Percentiles rank a stretch among this genome's conserved stretches.
phyloP scores from a whole-genome alignment of 2,888 invertebrate species.

The Leucozona laternaria region DNA sequence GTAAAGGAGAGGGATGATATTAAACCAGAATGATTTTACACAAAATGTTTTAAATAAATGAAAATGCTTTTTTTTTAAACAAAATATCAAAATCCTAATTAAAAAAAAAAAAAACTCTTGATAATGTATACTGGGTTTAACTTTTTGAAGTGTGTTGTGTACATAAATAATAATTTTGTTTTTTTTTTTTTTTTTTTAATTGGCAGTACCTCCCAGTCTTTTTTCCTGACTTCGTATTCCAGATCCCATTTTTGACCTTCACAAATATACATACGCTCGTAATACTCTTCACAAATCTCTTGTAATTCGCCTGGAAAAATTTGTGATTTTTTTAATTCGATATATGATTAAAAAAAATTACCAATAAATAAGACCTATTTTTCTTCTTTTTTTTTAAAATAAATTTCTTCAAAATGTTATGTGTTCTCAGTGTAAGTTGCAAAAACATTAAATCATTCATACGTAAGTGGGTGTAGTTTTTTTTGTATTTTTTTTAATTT shows the following conservation, averaged over 20 bases:
- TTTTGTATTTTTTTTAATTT: constrained; percentile 14
- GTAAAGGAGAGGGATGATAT: constrained; percentile 61
- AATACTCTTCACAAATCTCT: constrained; percentile 97
- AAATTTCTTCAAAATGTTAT: constrained; percentile 74
- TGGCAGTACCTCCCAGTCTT: constrained; percentile 98
- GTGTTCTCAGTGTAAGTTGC: constrained; percentile 75
- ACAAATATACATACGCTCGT: constrained; percentile 98
- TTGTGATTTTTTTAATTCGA: constrained; percentile 71
- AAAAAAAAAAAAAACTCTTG: not conserved
- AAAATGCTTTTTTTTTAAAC: constrained; percentile 20
- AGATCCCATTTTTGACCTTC: constrained; percentile 99
- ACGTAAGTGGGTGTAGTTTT: constrained; percentile 58
- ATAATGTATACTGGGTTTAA: constrained; percentile 27
- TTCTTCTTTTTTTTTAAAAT: constrained; percentile 35
- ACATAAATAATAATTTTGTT: constrained; percentile 59
- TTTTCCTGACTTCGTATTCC: constrained; percentile 99
- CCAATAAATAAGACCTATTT: constrained; percentile 42
- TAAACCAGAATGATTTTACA: constrained; percentile 73
- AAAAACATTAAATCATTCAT: constrained; percentile 72
- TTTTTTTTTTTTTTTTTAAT: constrained; percentile 72
- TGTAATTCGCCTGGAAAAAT: constrained; percentile 87
- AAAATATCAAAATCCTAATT: constrained; percentile 30
- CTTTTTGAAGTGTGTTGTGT: constrained; percentile 73
- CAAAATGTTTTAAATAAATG: constrained; percentile 51
- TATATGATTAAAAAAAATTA: not conserved